Conservation (phyloP, 2,888 invertebrate species). For the Ephialtes manifestator region DNA sequence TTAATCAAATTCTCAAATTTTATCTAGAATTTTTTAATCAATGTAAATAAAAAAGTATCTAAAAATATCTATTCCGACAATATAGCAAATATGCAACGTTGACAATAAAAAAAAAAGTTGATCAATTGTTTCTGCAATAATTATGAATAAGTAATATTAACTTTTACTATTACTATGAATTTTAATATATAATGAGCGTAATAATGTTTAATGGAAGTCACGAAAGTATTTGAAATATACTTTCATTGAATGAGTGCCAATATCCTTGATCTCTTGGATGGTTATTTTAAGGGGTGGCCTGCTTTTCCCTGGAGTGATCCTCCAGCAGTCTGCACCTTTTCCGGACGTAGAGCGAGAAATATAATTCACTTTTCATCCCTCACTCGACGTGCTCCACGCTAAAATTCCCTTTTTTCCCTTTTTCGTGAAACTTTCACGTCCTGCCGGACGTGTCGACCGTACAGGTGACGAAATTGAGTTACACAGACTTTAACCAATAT, state of each 20-base stretch:
- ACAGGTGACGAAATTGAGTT: constrained; percentile 13
- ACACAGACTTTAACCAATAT: constrained; percentile 6
- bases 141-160: too few species aligned
- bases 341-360: neutral
- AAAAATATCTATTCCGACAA: too few species aligned
- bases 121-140: too few species aligned
- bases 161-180: too few species aligned
- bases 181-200: too few species aligned
- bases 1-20: too few species aligned
- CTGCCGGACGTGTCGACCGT: neutral
- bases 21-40: too few species aligned
- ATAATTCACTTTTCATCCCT: constrained; percentile 44
- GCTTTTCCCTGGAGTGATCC: constrained; percentile 5
- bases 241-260: neutral
- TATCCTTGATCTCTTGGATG: neutral
- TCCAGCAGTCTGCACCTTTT: neutral
- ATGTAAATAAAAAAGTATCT: too few species aligned
- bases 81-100: too few species aligned
- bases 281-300: neutral
- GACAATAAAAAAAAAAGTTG: too few species aligned
- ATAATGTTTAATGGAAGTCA: too few species aligned
- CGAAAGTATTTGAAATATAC: too few species aligned
- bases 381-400: neutral
- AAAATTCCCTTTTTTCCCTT: constrained; percentile 9
- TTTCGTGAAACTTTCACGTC: constrained; percentile 4